phyloP scores from a whole-genome alignment of 2,888 invertebrate species.

The Hyposoter dolosus region DNA sequence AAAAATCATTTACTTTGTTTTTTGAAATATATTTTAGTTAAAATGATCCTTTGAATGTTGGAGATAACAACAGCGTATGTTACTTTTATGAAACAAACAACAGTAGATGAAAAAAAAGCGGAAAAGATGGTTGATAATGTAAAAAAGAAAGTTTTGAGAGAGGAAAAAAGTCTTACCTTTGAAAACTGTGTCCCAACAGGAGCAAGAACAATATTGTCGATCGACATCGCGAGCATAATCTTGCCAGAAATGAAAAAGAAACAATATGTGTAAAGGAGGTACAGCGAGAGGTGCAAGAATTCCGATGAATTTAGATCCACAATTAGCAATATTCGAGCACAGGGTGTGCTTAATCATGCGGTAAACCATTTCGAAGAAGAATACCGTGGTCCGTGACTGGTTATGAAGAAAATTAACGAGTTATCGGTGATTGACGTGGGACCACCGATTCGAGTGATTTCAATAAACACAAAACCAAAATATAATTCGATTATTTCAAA shows the following conservation, averaged over 20 bases:
- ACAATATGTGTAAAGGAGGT: constrained; percentile 88
- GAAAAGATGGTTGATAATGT: not conserved
- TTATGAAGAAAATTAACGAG: not conserved
- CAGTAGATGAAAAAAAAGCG: not conserved
- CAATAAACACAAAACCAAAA: not conserved
- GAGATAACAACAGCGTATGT: not conserved
- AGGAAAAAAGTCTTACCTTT: constrained; percentile 86
- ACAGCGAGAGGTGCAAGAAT: constrained; percentile 83
- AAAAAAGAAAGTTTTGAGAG: not conserved
- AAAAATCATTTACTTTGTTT: not conserved
- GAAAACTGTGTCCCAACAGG: constrained; percentile 92
- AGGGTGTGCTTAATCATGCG: constrained; percentile 78
- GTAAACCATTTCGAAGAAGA: constrained; percentile 64
- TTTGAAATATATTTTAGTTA: no score
- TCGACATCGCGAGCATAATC: constrained; percentile 89
- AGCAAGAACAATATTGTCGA: constrained; percentile 88
- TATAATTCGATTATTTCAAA: not conserved
- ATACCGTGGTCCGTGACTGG: not conserved
- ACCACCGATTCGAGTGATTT: not conserved
- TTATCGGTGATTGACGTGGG: not conserved
- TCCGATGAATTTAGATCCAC: constrained; percentile 80
- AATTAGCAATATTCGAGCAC: constrained; percentile 78
- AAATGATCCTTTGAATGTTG: not conserved
- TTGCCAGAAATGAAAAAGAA: constrained; percentile 89
- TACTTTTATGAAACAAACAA: not conserved